phyloP scores from a whole-genome alignment of 2,113 vertebrate genomes.

The Petromus typicus region DNA sequence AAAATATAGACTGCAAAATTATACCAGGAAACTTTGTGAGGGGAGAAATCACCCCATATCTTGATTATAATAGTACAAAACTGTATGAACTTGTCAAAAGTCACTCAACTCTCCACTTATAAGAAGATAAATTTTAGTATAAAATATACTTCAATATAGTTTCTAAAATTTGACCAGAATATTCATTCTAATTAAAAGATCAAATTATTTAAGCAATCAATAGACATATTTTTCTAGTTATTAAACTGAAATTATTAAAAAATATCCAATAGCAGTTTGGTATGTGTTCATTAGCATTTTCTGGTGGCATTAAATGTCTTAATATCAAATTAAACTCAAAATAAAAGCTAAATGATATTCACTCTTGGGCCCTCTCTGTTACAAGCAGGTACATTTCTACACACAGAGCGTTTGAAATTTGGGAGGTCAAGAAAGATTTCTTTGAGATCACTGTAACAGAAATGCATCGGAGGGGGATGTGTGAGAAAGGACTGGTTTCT shows the following conservation, averaged over 20 bases:
- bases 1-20: background rate
- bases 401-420: background rate
- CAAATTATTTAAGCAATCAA: background rate
- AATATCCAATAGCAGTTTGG: background rate
- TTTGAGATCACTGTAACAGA: background rate
- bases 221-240: conserved; percentile 10
- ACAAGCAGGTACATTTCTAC: background rate
- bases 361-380: background rate
- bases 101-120: background rate
- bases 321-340: background rate
- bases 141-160: background rate
- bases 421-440: background rate
- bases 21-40: background rate
- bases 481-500: background rate
- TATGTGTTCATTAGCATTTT: background rate
- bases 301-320: background rate
- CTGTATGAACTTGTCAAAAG: background rate
- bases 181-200: background rate
- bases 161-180: background rate
- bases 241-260: conserved; percentile 2
- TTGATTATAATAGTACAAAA: background rate
- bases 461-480: background rate
- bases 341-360: background rate
- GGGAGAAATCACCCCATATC: background rate
- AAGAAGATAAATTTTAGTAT: background rate